Conservation (phyloP, 2,797 vertebrate species). For the Poeciliopsis paucimaculata region DNA sequence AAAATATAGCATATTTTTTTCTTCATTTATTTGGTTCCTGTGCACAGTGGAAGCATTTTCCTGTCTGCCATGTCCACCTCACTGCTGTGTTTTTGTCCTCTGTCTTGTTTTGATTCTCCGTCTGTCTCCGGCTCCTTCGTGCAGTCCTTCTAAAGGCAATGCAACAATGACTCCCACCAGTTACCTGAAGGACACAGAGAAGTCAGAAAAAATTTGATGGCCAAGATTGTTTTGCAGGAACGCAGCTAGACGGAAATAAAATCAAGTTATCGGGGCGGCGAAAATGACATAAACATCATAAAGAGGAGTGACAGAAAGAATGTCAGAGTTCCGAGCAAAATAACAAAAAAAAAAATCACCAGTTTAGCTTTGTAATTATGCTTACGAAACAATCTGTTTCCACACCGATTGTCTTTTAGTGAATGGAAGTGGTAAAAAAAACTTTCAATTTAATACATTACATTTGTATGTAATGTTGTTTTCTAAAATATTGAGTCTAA, state of each 20-base stretch:
- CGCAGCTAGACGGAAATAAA: constrained; percentile 10
- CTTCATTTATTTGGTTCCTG: constrained; percentile 80
- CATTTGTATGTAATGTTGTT: not conserved
- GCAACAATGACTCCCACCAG: constrained; percentile 85
- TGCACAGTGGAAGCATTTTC: constrained; percentile 93
- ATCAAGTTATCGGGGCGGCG: not conserved
- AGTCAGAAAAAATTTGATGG: constrained; percentile 27
- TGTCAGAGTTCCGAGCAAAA: not conserved
- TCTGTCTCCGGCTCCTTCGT: constrained; percentile 77
- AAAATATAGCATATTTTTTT: constrained; percentile 79
- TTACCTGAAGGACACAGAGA: constrained; percentile 84
- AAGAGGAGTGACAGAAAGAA: not conserved
- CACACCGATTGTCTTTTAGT: not conserved
- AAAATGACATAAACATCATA: not conserved
- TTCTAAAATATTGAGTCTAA: not conserved
- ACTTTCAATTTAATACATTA: not conserved
- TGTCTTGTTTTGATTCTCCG: constrained; percentile 43
- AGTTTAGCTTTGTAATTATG: not conserved
- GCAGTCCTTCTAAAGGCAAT: constrained; percentile 93
- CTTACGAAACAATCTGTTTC: not conserved
- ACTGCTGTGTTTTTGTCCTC: constrained; percentile 41
- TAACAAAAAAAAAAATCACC: not conserved
- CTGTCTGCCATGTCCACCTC: constrained; percentile 65
- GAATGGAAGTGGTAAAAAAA: not conserved
- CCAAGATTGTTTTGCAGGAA: not conserved